A percentile compares a stretch with the other conserved stretches of the same genome.
Evolutionary conservation across 1,140 invertebrate genomes (phyloP).

Genomic region (Linepithema humile): DNA sequence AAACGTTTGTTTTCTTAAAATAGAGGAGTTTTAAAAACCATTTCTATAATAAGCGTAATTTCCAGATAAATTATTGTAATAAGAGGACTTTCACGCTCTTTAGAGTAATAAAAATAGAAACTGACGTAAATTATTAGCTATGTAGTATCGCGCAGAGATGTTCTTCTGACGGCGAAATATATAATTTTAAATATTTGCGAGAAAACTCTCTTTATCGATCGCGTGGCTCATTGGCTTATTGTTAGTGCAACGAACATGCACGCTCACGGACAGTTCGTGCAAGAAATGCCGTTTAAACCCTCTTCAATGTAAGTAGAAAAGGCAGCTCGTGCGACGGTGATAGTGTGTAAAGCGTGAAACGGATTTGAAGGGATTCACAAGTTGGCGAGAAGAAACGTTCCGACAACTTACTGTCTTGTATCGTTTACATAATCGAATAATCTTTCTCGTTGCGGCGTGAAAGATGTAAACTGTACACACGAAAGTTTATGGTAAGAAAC

Average conservation of each 20-base stretch:
- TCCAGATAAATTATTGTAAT: background rate
- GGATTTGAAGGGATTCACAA: constrained; percentile 35
- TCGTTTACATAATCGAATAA: constrained; percentile 32
- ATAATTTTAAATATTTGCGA: constrained; percentile 42
- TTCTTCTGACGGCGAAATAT: background rate
- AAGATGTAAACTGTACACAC: background rate
- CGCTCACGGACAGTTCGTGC: constrained; percentile 15
- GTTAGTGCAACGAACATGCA: background rate
- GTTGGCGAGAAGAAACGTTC: background rate
- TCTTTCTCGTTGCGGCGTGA: background rate
- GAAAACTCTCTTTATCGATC: constrained; percentile 25
- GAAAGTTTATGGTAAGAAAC: background rate
- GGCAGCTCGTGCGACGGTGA: constrained; percentile 9
- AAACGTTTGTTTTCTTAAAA: background rate
- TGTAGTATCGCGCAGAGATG: constrained; percentile 2
- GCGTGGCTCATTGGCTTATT: background rate
- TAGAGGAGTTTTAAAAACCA: background rate
- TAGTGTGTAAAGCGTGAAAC: constrained; percentile 3
- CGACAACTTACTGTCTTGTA: background rate
- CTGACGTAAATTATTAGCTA: constrained; percentile 45
- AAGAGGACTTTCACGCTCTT: constrained; percentile 28
- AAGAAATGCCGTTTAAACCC: background rate
- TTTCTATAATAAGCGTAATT: constrained; percentile 26
- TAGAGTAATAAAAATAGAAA: constrained; percentile 15
- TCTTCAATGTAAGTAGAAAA: constrained; percentile 2